Evolutionary conservation across 2,113 vertebrate genomes (phyloP), one percentile per base, ranked within the genome.

Genomic region (Nothocercus julius): DNA sequence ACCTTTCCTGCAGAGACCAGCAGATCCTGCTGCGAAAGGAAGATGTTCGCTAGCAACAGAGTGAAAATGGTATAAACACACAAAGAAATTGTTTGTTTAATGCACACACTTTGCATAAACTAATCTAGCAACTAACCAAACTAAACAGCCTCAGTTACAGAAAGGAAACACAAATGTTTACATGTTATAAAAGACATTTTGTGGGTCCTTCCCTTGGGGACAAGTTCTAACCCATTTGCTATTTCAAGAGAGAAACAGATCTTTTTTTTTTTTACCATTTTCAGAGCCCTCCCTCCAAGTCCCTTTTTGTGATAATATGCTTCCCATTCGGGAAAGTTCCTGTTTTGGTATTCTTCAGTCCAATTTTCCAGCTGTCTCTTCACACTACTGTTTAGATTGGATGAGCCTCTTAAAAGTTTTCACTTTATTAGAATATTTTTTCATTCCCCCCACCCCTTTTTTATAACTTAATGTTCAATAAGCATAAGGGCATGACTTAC

Each of bases 81-180:
- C 24, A 36, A 69, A 49, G 5, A 54, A 78, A 59, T 70, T 69
- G 53, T 79, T 88, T 79, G 40, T 85, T 89, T 85, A 70, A 85
- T 42, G 68, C 85, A 54, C n/a, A 80, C 40, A 19, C 25, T 83
- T 91, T 70, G 51, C 28, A 63, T 59, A 87, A 87, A 91, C 69
- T 49, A 53, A 90, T 82, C 49, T 79, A 93, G 21, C 62, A 95
- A 70, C 25, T 67, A 83, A 83, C 45, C 73, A 91, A 89, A 73
- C n/a, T 47, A 80, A 90, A 77, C 63, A 89, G 24, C 59, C 67
- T 85, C 66, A 77, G 63, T 59, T 91, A 75, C 59, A 89, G 40
- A 89, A 73, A 83, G 72, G 72, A 92, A 95, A 73, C 13, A 44
- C 49, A 89, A 93, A 91, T 85, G 28, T 77, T 93, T 93, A 87